phyloP scores from a whole-genome alignment of 2,113 vertebrate species.

The Tylochromis polylepis region DNA sequence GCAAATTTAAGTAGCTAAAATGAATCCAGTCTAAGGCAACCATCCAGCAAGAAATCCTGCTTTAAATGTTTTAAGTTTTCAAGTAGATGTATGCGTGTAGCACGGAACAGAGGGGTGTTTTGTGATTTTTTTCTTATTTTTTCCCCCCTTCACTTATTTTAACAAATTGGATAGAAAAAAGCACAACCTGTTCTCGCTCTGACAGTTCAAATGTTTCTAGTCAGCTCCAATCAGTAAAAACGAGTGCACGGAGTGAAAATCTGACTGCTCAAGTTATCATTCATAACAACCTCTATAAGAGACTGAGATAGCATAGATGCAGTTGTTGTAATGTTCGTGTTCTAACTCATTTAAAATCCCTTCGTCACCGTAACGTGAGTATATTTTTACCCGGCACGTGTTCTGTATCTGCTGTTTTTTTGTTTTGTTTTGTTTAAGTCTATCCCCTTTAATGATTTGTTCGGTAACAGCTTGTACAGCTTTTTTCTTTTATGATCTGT shows the following conservation, averaged over 20 bases:
- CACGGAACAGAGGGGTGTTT: background rate
- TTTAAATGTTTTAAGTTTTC: background rate
- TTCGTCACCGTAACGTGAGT: background rate
- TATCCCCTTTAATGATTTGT: background rate
- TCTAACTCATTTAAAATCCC: background rate
- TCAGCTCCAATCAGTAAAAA: background rate
- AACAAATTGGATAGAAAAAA: background rate
- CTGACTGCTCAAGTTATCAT: background rate
- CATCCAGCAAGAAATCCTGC: background rate
- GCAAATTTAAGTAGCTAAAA: background rate
- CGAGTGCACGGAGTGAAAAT: background rate
- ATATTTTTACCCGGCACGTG: rapidly evolving
- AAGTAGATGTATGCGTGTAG: background rate
- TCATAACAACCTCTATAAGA: background rate
- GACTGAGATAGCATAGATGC: background rate
- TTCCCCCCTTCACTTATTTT: background rate
- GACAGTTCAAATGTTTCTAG: background rate
- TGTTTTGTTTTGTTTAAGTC: background rate
- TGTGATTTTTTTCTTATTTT: background rate
- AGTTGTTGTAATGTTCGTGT: background rate
- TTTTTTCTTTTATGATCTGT: background rate
- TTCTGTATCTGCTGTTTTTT: background rate
- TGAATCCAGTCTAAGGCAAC: background rate
- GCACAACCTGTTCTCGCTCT: background rate
- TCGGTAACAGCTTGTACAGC: background rate